These are phyloP conservation scores for Urophycis tenuis DNA, from an alignment of 2,797 vertebrate species.

Conservation along the genomic window DNA sequence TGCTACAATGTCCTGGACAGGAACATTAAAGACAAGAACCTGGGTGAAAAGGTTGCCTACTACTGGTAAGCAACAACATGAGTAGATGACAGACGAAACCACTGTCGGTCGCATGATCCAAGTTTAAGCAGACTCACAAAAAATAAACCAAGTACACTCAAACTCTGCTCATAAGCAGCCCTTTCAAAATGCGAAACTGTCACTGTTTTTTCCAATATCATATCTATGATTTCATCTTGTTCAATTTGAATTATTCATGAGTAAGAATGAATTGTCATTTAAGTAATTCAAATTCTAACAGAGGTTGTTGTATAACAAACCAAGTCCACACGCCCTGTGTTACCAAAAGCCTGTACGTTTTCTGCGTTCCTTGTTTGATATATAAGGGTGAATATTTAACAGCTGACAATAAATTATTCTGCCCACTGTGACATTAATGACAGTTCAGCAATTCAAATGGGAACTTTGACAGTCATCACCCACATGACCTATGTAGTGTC, in stretches of 20 bases:
- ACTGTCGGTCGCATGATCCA: slow-evolving; percentile 3
- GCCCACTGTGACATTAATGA: slow-evolving; percentile 28
- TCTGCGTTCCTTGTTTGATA: not conserved
- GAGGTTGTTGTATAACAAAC: not conserved
- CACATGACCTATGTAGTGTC: slow-evolving; percentile 29
- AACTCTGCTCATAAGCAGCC: not conserved
- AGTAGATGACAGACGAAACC: slow-evolving; percentile 5
- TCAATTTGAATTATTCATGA: not conserved
- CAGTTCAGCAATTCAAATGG: slow-evolving; percentile 28
- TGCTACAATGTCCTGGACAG: slow-evolving; percentile 80
- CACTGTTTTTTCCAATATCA: too few relatives aligned
- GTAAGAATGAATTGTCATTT: not conserved
- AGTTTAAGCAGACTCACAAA: not conserved
- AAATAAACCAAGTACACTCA: not conserved
- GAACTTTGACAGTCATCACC: slow-evolving; percentile 9
- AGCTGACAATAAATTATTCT: slow-evolving; percentile 30
- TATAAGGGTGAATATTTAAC: slow-evolving; percentile 30
- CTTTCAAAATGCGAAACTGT: not conserved
- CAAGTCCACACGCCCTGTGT: not conserved
- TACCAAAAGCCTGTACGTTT: not conserved
- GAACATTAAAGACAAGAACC: slow-evolving; percentile 67
- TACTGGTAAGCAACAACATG: slow-evolving; percentile 70
- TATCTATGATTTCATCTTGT: not conserved
- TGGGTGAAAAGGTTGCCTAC: slow-evolving; percentile 73
- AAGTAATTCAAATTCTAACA: not conserved